A percentile compares a stretch with the other conserved stretches of the same genome.
These are phyloP conservation scores for Hedychridium roseum DNA, from an alignment of 2,888 invertebrate genomes.

Conservation along the genomic window DNA sequence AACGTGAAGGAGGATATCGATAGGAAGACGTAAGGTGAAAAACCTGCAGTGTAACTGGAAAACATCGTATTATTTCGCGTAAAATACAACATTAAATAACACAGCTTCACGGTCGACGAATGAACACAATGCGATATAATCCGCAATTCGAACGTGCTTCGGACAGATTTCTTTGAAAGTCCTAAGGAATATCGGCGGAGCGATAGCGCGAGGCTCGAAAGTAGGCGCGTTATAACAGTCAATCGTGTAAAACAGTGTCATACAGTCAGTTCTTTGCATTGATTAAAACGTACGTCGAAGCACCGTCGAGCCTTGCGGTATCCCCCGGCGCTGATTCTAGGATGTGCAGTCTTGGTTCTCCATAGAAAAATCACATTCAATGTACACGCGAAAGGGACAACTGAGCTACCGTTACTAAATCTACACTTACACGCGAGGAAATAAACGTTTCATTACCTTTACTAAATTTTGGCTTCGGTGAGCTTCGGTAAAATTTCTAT, in stretches of 20 bases:
- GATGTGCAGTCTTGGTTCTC: conserved; percentile 21
- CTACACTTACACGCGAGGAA: too few species aligned
- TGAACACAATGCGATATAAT: conserved; percentile 53
- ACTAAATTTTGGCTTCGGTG: too few species aligned
- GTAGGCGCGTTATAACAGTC: neutral
- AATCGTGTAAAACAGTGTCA: neutral
- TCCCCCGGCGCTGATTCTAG: conserved; percentile 10
- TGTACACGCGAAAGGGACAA: too few species aligned
- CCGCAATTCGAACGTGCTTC: conserved; percentile 28
- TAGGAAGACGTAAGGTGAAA: conserved; percentile 3
- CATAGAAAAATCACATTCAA: conserved; percentile 38
- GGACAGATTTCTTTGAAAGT: conserved; percentile 1
- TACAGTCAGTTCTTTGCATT: neutral
- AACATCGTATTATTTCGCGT: conserved; percentile 38
- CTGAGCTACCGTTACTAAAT: too few species aligned
- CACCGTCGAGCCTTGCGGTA: neutral
- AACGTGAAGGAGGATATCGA: too few species aligned
- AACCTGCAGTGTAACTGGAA: conserved; percentile 14
- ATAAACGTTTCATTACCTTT: too few species aligned
- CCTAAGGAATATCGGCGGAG: neutral
- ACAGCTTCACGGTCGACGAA: conserved; percentile 47
- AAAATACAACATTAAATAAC: conserved; percentile 42
- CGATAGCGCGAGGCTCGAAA: neutral
- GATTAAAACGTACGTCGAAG: too few species aligned
- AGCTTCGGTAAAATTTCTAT: too few species aligned